Evolutionary conservation across 2,797 vertebrate species (phyloP).

Genomic region (Hydrolagus colliei): DNA sequence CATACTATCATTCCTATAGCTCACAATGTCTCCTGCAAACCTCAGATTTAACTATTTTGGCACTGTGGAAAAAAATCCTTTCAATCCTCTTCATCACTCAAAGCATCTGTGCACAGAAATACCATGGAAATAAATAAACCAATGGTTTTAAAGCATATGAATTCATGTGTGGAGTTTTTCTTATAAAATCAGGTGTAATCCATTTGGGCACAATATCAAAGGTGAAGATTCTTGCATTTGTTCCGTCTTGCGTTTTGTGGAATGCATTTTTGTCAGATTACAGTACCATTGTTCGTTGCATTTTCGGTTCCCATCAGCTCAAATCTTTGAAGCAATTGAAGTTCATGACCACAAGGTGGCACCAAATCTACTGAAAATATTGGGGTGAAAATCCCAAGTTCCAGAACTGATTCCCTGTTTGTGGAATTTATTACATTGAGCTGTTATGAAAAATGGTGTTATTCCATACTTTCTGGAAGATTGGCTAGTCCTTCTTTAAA

Average conservation of each 20-base stretch:
- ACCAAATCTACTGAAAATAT: constrained; percentile 11
- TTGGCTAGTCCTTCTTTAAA: too few relatives aligned
- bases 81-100: neutral
- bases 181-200: neutral
- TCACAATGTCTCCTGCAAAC: too few relatives aligned
- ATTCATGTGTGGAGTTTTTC: neutral
- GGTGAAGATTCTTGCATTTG: neutral
- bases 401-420: too few relatives aligned
- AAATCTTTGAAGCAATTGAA: neutral
- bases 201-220: neutral
- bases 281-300: neutral
- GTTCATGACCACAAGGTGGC: constrained; percentile 22
- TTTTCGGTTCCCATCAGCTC: neutral
- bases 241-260: too few relatives aligned
- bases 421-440: too few relatives aligned
- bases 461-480: too few relatives aligned
- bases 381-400: neutral
- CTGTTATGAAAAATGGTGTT: too few relatives aligned
- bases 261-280: neutral
- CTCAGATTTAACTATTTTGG: neutral
- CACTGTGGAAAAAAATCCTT: neutral
- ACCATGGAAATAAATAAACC: neutral
- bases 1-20: too few relatives aligned
- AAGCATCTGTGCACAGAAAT: neutral
- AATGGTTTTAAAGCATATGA: neutral